Evolutionary conservation across 2,797 vertebrate genomes (phyloP), one percentile per base, ranked within the genome.

Genomic region (Alexandromys oeconomus): DNA sequence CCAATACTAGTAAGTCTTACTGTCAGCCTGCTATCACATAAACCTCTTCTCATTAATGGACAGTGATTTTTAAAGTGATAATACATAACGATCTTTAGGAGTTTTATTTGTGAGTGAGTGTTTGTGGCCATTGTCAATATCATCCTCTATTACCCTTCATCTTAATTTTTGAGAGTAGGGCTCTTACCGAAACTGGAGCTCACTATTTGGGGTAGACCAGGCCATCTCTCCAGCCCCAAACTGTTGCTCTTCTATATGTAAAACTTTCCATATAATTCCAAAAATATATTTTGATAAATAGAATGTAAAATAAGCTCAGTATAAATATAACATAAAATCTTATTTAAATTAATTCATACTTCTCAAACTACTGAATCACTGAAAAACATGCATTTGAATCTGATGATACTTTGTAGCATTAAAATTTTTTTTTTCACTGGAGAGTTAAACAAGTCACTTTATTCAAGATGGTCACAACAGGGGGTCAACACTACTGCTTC

Each of bases 251-350:
- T 65, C 57, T n/a, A 73, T 71, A 86, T 82, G 76, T 8, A 90
- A 90, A 93, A 84, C 67, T 71, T 46, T 92, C 2, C 51, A 7
- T 67, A 27, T 1, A 51, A 90, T 63, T 95, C 29, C 13, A 93
- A 94, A 82, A 90, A 71, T 84, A 69, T 71, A 91, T 85, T 87
- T 92, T 92, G 54, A 79, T 78, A 94, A 87, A 73, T 69, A 86
- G 29, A 59, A 74, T 81, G 89, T 81, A 90, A 87, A 92, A 92
- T 67, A 92, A 91, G 73, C 23, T 82, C 25, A 91, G 15, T 69
- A 74, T 63, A 34, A 73, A 90, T 37, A 88, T 84, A 81, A 74
- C 78, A 74, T 27, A 80, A 51, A 81, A 31, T 77, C 51, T 69
- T 59, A 65, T 86, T 93, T 90, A 89, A 84, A 94, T 79, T 5